Conservation (phyloP, 2,888 invertebrate genomes). For the Eupithecia vulgata region DNA sequence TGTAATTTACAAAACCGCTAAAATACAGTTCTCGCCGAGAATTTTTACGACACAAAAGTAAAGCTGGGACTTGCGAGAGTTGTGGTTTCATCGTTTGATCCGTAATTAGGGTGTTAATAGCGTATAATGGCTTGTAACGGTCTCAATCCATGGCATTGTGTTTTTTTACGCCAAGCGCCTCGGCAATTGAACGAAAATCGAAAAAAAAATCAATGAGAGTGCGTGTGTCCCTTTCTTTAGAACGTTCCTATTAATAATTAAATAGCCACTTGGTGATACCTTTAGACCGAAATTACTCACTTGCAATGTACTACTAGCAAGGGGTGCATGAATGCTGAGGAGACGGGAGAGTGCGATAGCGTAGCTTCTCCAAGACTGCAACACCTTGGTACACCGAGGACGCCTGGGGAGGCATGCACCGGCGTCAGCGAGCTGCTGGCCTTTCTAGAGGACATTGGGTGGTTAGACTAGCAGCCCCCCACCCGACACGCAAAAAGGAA, state of each 20-base stretch:
- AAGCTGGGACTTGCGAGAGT: constrained; percentile 73
- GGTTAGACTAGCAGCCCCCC: too few relatives aligned
- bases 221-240: constrained; percentile 55
- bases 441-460: too few relatives aligned
- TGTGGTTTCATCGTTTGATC: constrained; percentile 79
- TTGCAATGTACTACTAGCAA: not conserved
- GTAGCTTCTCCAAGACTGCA: too few relatives aligned
- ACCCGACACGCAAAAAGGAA: too few relatives aligned
- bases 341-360: too few relatives aligned
- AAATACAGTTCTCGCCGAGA: constrained; percentile 63
- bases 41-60: constrained; percentile 75
- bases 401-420: too few relatives aligned
- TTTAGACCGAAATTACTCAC: not conserved
- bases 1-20: constrained; percentile 72
- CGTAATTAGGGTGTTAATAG: constrained; percentile 80
- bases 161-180: constrained; percentile 62
- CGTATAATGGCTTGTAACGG: constrained; percentile 76
- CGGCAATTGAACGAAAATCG: constrained; percentile 54
- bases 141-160: constrained; percentile 72
- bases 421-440: too few relatives aligned
- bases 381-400: too few relatives aligned
- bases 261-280: constrained; percentile 1
- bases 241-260: constrained; percentile 6
- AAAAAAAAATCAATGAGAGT: constrained; percentile 58
- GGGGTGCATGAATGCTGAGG: too few relatives aligned